Evolutionary conservation across 2,113 vertebrate species (phyloP).

Genomic region (Emydocephalus ijimae): DNA sequence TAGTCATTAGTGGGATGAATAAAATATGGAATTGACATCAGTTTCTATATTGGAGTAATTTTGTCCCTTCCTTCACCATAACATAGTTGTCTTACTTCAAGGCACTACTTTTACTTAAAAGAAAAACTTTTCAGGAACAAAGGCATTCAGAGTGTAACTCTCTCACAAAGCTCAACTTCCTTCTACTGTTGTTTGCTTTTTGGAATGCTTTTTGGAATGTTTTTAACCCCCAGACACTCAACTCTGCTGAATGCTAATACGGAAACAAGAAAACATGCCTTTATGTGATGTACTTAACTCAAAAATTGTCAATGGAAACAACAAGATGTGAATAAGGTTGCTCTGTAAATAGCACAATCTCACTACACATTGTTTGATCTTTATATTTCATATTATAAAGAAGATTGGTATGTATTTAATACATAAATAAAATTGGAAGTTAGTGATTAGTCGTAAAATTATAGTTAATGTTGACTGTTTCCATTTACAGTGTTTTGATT

Average conservation of each 20-base stretch:
- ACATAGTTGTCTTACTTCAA: slow-evolving; percentile 26
- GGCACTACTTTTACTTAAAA: slow-evolving; percentile 29
- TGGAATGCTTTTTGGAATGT: slow-evolving; percentile 16
- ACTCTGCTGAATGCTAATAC: slow-evolving; percentile 6
- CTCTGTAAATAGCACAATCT: slow-evolving; percentile 5
- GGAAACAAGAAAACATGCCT: slow-evolving; percentile 26
- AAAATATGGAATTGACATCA: not conserved
- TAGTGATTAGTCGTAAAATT: not conserved
- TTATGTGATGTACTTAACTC: slow-evolving; percentile 24
- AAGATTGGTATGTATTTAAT: not conserved
- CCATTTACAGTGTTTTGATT: not conserved
- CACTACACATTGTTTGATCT: not conserved
- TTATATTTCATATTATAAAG: slow-evolving; percentile 8
- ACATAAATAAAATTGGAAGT: not conserved
- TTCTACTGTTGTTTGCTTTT: slow-evolving; percentile 24
- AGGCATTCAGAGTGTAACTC: slow-evolving; percentile 10
- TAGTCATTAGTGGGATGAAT: not conserved
- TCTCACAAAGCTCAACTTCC: slow-evolving; percentile 10
- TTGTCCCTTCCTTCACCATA: not conserved
- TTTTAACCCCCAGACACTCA: slow-evolving; percentile 20
- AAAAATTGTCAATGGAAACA: slow-evolving; percentile 20
- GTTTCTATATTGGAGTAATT: slow-evolving; percentile 14
- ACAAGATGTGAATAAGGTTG: not conserved
- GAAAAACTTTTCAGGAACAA: slow-evolving; percentile 25
- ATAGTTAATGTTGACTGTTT: not conserved